These are phyloP conservation scores for Eurytoma adleriae DNA, from an alignment of 2,888 invertebrate genomes.

Conservation along the genomic window DNA sequence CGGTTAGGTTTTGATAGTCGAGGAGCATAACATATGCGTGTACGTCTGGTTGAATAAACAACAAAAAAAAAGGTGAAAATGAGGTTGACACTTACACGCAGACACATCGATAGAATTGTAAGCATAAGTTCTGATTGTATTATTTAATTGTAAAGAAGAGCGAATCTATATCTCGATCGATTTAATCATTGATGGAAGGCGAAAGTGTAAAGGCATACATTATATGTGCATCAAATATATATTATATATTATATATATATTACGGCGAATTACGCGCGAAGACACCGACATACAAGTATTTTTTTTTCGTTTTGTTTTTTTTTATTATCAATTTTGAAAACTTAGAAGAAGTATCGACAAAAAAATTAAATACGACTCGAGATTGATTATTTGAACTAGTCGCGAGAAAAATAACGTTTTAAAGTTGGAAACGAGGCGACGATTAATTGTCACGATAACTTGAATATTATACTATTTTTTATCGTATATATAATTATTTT, in stretches of 20 bases:
- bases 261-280: constrained; percentile 54
- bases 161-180: constrained; percentile 56
- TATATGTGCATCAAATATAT: constrained; percentile 59
- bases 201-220: constrained; percentile 56
- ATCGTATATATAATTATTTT: constrained; percentile 35
- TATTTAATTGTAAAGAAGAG: constrained; percentile 59
- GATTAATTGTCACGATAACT: constrained; percentile 57
- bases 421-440: constrained; percentile 49
- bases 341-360: background rate
- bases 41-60: background rate
- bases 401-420: constrained; percentile 53
- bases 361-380: constrained; percentile 41
- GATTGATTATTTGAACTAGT: constrained; percentile 56
- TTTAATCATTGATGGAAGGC: constrained; percentile 57
- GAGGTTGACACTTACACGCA: constrained; percentile 56
- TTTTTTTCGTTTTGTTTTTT: constrained; percentile 45
- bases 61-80: constrained; percentile 36
- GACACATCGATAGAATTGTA: constrained; percentile 59
- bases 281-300: constrained; percentile 58
- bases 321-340: constrained; percentile 12
- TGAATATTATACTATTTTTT: constrained; percentile 46
- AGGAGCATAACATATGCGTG: no score
- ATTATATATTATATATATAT: constrained; percentile 57
- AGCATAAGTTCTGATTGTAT: constrained; percentile 59
- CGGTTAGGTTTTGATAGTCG: no score